Conservation (phyloP, 2,113 vertebrate species). For the Rhizomys pruinosus region DNA sequence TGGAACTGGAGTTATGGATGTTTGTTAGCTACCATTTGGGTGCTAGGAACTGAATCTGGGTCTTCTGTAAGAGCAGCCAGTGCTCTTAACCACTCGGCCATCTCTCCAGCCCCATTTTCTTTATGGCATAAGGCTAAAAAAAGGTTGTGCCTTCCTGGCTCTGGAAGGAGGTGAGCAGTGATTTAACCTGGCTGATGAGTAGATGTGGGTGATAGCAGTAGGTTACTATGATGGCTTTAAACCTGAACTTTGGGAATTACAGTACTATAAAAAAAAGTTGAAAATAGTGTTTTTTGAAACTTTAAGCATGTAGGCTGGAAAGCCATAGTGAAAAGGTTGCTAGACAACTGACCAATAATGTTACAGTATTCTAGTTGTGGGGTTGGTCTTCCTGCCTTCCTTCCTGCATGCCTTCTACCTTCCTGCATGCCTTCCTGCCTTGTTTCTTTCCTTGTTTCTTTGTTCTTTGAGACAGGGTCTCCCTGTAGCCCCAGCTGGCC, state of each 20-base stretch:
- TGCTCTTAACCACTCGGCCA: no score
- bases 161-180: neutral
- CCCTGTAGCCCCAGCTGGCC: no score
- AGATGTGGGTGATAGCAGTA: neutral
- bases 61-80: no score
- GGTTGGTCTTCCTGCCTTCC: no score
- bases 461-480: no score
- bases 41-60: no score
- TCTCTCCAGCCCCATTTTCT: neutral
- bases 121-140: neutral
- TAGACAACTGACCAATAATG: no score
- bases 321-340: neutral
- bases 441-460: no score
- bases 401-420: no score
- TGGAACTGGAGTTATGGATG: no score
- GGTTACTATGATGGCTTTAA: conserved; percentile 17
- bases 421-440: no score
- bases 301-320: neutral
- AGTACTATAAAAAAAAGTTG: neutral
- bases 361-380: neutral
- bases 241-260: neutral
- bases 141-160: neutral
- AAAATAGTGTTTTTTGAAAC: neutral
- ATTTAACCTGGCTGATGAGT: conserved; percentile 13
- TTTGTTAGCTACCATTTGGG: no score